phyloP scores from a whole-genome alignment of 2,888 invertebrate genomes.

The Caenorhabditis sp. region DNA sequence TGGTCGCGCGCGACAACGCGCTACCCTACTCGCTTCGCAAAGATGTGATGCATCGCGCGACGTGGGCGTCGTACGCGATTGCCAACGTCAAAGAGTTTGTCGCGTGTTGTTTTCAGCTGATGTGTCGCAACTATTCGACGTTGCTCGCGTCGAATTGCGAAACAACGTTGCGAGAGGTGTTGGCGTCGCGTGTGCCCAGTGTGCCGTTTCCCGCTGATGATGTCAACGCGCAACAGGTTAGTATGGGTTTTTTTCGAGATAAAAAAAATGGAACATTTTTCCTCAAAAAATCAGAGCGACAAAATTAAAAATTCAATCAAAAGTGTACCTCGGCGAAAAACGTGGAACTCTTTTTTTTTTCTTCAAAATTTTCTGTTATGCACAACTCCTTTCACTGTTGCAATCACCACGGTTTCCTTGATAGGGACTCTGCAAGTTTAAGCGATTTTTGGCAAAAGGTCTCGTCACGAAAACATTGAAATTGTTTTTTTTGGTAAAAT shows the following conservation, averaged over 20 bases:
- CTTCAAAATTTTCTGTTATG: constrained; percentile 78
- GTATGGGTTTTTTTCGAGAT: background rate
- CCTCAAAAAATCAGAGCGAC: too few species aligned
- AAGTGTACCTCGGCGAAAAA: constrained; percentile 76
- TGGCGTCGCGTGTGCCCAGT: constrained; percentile 11
- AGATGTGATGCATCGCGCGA: constrained; percentile 40
- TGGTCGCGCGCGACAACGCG: constrained; percentile 29
- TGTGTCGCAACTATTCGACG: constrained; percentile 15
- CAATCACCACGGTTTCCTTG: constrained; percentile 75
- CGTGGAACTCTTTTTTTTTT: too few species aligned
- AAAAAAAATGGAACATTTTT: too few species aligned
- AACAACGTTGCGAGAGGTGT: constrained; percentile 6
- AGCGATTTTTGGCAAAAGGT: too few species aligned
- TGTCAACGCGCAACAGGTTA: constrained; percentile 13
- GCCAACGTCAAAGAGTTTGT: constrained; percentile 40
- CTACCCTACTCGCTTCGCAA: constrained; percentile 35
- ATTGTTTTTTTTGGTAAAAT: too few species aligned
- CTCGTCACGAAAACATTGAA: too few species aligned
- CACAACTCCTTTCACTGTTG: constrained; percentile 77
- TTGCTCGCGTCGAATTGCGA: constrained; percentile 16
- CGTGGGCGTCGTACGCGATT: constrained; percentile 44
- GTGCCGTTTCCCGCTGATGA: constrained; percentile 32
- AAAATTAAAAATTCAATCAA: too few species aligned
- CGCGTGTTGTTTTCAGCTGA: constrained; percentile 38
- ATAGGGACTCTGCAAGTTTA: constrained; percentile 67